These are phyloP conservation scores for Agraylea sexmaculata DNA, from an alignment of 1,140 invertebrate species.

Conservation along the genomic window DNA sequence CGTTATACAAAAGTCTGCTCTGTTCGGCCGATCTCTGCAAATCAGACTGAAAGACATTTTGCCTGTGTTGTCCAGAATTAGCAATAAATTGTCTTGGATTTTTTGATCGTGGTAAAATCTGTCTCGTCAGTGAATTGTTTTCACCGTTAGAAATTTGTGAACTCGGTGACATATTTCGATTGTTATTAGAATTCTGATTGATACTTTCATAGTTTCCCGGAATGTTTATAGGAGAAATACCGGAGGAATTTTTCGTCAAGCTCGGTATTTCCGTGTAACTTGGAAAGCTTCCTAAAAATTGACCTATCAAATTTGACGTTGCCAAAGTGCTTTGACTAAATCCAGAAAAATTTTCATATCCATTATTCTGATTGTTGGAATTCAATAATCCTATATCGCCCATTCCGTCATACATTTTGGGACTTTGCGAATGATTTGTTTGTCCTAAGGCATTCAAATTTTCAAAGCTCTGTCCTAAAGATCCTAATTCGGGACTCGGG, in stretches of 20 bases:
- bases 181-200: conserved; percentile 4
- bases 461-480: conserved; percentile 21
- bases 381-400: conserved; percentile 5
- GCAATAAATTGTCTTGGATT: conserved; percentile 17
- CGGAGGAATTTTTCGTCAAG: conserved; percentile 15
- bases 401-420: conserved; percentile 30
- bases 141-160: conserved; percentile 22
- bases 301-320: conserved; percentile 17
- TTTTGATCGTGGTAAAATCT: conserved; percentile 19
- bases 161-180: conserved; percentile 21
- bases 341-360: conserved; percentile 20
- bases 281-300: conserved; percentile 20
- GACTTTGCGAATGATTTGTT: conserved; percentile 30
- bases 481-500: conserved; percentile 23
- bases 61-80: conserved; percentile 13
- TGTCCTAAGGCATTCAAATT: conserved; percentile 20
- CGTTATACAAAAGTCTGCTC: conserved; percentile 16
- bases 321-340: conserved; percentile 17
- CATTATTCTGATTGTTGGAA: conserved; percentile 25
- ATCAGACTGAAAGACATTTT: conserved; percentile 14
- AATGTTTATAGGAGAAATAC: conserved; percentile 13
- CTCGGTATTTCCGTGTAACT: conserved; percentile 21
- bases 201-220: conserved; percentile 19
- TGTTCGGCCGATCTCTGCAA: conserved; percentile 19
- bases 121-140: conserved; percentile 21